A percentile compares a stretch with the other conserved stretches of the same genome.
Evolutionary conservation across 2,888 invertebrate genomes (phyloP).

Genomic region (Scelioninae gen. 1): DNA sequence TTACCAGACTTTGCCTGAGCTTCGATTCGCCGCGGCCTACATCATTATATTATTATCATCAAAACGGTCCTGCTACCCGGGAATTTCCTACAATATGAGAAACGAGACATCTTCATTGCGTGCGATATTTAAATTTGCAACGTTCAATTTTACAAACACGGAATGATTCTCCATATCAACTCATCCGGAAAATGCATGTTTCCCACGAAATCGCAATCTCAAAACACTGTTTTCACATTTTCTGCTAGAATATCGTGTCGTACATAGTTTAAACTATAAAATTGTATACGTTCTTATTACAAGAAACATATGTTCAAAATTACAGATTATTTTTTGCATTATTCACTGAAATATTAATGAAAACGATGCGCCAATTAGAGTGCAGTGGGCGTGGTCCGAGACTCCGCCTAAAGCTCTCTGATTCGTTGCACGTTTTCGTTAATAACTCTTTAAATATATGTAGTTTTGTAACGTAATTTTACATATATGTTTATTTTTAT

Average conservation of each 20-base stretch:
- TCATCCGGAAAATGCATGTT: conserved; percentile 22
- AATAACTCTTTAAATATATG: not conserved
- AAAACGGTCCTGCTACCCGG: conserved; percentile 46
- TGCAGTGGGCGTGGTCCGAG: not conserved
- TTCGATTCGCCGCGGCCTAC: conserved; percentile 66
- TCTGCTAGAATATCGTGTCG: not conserved
- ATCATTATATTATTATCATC: conserved; percentile 66
- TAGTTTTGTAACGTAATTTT: not conserved
- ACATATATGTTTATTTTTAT: not conserved
- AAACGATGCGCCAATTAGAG: conserved; percentile 3
- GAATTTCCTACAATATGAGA: conserved; percentile 45
- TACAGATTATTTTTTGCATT: not conserved
- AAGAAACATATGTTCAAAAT: not conserved
- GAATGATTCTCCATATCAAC: conserved; percentile 24
- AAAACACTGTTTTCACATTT: not conserved
- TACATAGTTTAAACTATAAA: not conserved
- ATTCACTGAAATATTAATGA: not conserved
- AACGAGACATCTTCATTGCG: conserved; percentile 58
- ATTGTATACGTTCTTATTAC: not conserved
- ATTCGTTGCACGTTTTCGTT: conserved; percentile 13
- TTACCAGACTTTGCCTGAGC: conserved; percentile 79
- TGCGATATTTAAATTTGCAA: conserved; percentile 55
- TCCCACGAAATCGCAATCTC: conserved; percentile 11
- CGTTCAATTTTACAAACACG: conserved; percentile 18
- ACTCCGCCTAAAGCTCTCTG: not conserved